Conservation (phyloP, 2,888 invertebrate species). For the Silvanus unidentatus region DNA sequence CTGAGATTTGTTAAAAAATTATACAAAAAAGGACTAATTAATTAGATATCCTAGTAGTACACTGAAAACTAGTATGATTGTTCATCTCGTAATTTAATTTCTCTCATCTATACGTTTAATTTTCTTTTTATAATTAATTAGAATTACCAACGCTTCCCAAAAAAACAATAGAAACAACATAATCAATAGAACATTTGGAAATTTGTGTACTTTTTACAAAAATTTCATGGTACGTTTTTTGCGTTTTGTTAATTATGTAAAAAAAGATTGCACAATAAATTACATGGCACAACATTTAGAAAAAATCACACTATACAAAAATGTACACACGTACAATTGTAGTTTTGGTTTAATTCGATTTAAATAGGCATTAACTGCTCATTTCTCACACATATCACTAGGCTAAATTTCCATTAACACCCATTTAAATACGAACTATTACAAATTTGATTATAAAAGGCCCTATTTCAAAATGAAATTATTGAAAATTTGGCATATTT, state of each 20-base stretch:
- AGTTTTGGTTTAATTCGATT: background rate
- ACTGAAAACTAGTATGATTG: background rate
- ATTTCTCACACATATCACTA: too few relatives aligned
- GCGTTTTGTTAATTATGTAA: too few relatives aligned
- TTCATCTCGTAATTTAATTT: constrained; percentile 1
- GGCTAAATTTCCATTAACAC: too few relatives aligned
- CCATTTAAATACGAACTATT: too few relatives aligned
- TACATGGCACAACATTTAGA: constrained; percentile 16
- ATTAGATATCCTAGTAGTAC: too few relatives aligned
- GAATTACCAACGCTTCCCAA: constrained; percentile 5
- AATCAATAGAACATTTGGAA: background rate
- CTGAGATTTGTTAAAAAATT: too few relatives aligned
- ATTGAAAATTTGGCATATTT: too few relatives aligned
- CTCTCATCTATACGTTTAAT: background rate
- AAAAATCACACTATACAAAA: constrained; percentile 25
- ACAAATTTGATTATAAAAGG: too few relatives aligned
- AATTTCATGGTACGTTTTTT: background rate
- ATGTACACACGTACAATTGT: constrained; percentile 19
- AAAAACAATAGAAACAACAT: background rate
- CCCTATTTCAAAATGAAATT: too few relatives aligned
- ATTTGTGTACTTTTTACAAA: background rate
- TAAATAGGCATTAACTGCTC: too few relatives aligned
- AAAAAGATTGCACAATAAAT: constrained; percentile 14
- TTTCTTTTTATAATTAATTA: constrained; percentile 2
- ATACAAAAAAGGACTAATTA: background rate